A percentile compares a stretch with the other conserved stretches of the same genome.
phyloP scores from a whole-genome alignment of 2,797 vertebrate species.

The Pelodytes ibericus region DNA sequence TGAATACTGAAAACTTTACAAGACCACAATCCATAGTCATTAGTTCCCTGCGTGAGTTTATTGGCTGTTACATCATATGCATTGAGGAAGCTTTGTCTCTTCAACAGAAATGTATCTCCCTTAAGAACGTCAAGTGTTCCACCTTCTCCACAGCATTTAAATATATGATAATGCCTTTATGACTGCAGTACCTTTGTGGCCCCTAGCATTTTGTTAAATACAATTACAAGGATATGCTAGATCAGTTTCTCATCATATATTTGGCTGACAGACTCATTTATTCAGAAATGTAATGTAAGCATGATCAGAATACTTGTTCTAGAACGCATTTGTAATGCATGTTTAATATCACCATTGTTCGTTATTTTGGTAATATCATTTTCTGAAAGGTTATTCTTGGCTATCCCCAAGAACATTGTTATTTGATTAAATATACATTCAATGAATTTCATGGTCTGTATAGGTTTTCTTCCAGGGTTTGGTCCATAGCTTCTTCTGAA shows the following conservation, averaged over 20 bases:
- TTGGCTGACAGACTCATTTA: conserved; percentile 11
- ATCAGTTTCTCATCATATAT: conserved; percentile 21
- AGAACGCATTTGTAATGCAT: conserved; percentile 8
- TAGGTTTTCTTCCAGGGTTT: not conserved
- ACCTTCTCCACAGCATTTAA: conserved; percentile 1
- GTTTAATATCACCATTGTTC: conserved; percentile 8
- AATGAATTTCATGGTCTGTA: not conserved
- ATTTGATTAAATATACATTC: not conserved
- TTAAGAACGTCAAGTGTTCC: not conserved
- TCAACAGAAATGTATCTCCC: not conserved
- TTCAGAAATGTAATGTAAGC: not conserved
- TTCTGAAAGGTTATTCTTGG: conserved; percentile 5
- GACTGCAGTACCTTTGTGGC: not conserved
- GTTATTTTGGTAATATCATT: not conserved
- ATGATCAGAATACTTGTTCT: conserved; percentile 8
- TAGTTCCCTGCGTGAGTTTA: not conserved
- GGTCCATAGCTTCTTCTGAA: not conserved
- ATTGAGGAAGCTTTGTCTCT: not conserved
- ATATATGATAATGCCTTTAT: conserved; percentile 1
- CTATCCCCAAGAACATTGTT: not conserved
- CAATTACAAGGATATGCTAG: conserved; percentile 20
- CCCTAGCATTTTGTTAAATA: conserved; percentile 16
- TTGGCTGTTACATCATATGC: not conserved
- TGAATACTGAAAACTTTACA: not conserved
- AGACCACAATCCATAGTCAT: conserved; percentile 14